A percentile compares a stretch with the other conserved stretches of the same genome.
These are phyloP conservation scores for Meteorus sp. DNA, from an alignment of 1,140 invertebrate genomes.

Conservation along the genomic window DNA sequence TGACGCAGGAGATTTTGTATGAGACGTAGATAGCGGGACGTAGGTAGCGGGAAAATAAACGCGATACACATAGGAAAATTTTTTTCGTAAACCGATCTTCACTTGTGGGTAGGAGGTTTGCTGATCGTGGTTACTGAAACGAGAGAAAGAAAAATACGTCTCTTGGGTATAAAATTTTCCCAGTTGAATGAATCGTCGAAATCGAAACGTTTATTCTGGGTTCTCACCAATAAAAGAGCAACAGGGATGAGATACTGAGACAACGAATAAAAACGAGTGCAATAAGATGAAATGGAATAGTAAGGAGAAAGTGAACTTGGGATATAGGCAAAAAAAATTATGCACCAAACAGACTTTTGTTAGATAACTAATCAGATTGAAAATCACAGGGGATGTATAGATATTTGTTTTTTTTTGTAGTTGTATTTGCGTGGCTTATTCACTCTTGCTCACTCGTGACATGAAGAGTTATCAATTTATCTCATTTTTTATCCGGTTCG, in stretches of 20 bases:
- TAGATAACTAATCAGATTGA: constrained; percentile 23
- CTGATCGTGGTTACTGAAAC: constrained; percentile 13
- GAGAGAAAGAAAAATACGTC: constrained; percentile 10
- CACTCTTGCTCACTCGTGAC: no score
- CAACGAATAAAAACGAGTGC: no score
- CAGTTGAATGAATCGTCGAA: constrained; percentile 13
- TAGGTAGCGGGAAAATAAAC: constrained; percentile 8
- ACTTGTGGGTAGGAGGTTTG: no score
- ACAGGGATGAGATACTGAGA: background rate
- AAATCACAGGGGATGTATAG: constrained; percentile 6
- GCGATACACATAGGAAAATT: background rate
- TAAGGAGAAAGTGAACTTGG: background rate
- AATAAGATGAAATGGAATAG: no score
- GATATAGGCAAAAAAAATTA: no score
- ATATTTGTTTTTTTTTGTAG: constrained; percentile 8
- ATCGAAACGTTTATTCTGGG: constrained; percentile 20
- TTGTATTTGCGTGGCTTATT: no score
- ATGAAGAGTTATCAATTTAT: no score
- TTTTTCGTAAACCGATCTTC: constrained; percentile 10
- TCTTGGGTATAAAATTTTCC: constrained; percentile 16
- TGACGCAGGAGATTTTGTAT: background rate
- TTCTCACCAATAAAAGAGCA: background rate
- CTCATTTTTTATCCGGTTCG: no score
- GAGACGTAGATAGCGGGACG: background rate
- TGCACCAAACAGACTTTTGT: constrained; percentile 3